Base-by-base conservation (phyloP, 2,797 vertebrate species). In the Sphenodon punctatus region DNA sequence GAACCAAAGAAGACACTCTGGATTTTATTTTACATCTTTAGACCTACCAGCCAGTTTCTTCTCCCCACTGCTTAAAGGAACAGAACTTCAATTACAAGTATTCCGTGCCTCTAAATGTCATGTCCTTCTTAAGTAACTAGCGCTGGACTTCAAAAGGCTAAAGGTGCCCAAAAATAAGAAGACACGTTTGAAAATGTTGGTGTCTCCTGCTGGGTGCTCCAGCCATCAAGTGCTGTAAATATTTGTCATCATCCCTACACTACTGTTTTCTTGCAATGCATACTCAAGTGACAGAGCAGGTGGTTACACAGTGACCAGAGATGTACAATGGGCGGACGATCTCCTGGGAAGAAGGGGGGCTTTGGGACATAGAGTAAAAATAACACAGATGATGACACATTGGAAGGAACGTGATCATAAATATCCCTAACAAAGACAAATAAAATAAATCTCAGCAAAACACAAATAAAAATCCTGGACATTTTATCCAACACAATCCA, bases 131-230 rank as follows among this genome's bases (percentile, higher is more conserved):
- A 22, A 19, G 7, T 34, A 30, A 7, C 20, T 19, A 22, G 56
- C 10, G 32, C 19, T 36, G 2, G 4, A 55, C 30, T 32, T 34
- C 55, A 20, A 56, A 56, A 51, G n/a, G 32, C 22, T 7, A 10
- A 7, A 17, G 20, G 36, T 11, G 19, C 45, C 4, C n/a, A 17
- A 51, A 34, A 56, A 22, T 56, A 34, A 56, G 32, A 34, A 19
- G 32, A 55, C 30, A 34, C 13, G 56, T 56, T 19, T 34, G 55
- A 56, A 56, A 22, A 19, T 22, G 56, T 32, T 56, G 19, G 55
- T 32, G 20, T 32, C 13, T 14, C 0, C 0, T 20, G 13, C 5
- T 20, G 27, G n/a, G n/a, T n/a, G n/a, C n/a, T n/a, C 27, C 13
- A 27, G n/a, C 15, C 53, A 19, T 7, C 5, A 22, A 19, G 19